Percentiles rank a stretch among this genome's conserved stretches.
Evolutionary conservation across 2,888 invertebrate species (phyloP).

Genomic region (Molanna angustata): DNA sequence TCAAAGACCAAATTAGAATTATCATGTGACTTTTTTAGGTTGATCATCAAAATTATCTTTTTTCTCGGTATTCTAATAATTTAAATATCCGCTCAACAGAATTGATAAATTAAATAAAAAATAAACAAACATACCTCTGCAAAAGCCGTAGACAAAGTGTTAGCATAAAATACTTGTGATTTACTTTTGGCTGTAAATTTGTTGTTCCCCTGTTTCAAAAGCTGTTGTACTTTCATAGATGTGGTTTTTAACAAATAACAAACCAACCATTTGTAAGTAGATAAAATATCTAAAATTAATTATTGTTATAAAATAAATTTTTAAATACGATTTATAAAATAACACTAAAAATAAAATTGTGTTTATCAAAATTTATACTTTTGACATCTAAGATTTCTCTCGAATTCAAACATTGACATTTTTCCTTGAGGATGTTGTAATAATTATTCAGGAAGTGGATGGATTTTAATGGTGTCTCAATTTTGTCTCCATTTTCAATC

Average conservation of each 20-base stretch:
- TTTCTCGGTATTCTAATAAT: too few species aligned
- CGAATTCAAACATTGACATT: constrained; percentile 40
- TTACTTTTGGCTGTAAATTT: constrained; percentile 78
- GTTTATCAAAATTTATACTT: constrained; percentile 51
- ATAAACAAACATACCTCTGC: constrained; percentile 82
- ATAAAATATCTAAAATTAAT: constrained; percentile 57
- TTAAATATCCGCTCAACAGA: too few species aligned
- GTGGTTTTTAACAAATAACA: constrained; percentile 72
- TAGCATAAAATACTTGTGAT: constrained; percentile 79
- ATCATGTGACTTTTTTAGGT: too few species aligned
- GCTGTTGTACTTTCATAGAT: constrained; percentile 55
- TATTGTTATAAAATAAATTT: neutral
- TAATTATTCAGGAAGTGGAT: constrained; percentile 61
- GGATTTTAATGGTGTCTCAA: constrained; percentile 63
- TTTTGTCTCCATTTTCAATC: constrained; percentile 40
- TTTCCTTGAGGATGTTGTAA: constrained; percentile 46
- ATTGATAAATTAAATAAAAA: too few species aligned
- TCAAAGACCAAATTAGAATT: too few species aligned
- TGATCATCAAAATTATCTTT: too few species aligned
- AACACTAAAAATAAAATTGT: too few species aligned
- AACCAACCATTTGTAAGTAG: constrained; percentile 77
- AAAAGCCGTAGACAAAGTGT: constrained; percentile 74
- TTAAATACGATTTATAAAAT: too few species aligned
- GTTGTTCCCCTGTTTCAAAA: constrained; percentile 56
- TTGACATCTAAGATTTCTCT: constrained; percentile 54